These are phyloP conservation scores for Oxyteleia sp. DNA, from an alignment of 2,888 invertebrate genomes.

Conservation along the genomic window DNA sequence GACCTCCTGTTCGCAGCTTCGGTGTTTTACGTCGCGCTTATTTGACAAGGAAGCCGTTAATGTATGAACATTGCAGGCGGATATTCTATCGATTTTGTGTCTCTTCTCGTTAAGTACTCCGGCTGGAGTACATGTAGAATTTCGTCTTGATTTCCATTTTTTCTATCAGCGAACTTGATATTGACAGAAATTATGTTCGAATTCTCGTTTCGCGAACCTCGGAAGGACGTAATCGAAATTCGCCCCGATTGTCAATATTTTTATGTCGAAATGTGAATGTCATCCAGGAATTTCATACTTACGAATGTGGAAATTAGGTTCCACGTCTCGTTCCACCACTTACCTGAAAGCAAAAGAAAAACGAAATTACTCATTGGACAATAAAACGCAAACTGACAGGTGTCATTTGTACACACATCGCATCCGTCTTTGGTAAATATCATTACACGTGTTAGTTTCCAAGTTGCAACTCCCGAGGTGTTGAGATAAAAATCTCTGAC, in stretches of 20 bases:
- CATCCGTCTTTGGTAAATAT: conserved; percentile 25
- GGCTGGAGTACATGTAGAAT: conserved; percentile 14
- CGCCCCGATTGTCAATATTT: neutral
- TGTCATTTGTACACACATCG: conserved; percentile 5
- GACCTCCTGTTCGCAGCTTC: neutral
- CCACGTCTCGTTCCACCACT: conserved; percentile 5
- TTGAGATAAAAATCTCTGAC: conserved; percentile 41
- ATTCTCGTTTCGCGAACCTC: neutral
- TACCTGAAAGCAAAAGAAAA: conserved; percentile 30
- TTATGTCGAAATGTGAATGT: neutral
- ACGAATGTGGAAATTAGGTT: conserved; percentile 2
- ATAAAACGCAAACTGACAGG: neutral
- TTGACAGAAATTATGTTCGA: conserved; percentile 47
- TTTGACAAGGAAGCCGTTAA: conserved; percentile 51
- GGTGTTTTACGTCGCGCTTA: neutral
- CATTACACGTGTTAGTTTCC: conserved; percentile 26
- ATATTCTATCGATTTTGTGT: conserved; percentile 60
- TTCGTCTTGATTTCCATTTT: conserved; percentile 62
- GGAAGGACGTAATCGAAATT: conserved; percentile 2
- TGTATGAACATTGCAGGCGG: conserved; percentile 49
- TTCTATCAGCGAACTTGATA: conserved; percentile 27
- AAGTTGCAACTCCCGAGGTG: conserved; percentile 8
- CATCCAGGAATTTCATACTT: neutral
- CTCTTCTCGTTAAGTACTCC: conserved; percentile 55
- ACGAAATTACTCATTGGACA: neutral